Evolutionary conservation across 2,113 vertebrate species (phyloP).

Genomic region (Halichoeres trimaculatus): DNA sequence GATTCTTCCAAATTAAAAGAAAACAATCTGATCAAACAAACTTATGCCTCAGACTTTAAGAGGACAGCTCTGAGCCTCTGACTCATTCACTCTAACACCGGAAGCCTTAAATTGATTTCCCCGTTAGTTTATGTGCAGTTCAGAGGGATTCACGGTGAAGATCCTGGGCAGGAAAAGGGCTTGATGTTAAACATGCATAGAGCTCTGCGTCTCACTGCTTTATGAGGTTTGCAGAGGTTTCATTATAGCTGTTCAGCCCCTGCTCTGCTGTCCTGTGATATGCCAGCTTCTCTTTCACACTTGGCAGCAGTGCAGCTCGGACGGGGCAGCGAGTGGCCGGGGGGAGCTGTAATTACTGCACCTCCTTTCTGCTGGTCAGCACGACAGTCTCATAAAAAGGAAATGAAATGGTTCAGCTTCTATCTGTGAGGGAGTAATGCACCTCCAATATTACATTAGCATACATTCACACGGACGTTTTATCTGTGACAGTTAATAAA

Average conservation of each 20-base stretch:
- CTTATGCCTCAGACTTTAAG: not conserved
- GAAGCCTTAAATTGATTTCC: conserved; percentile 54
- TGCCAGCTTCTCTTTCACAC: conserved; percentile 53
- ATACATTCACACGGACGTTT: conserved; percentile 64
- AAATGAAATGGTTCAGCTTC: conserved; percentile 67
- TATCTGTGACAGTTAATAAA: conserved; percentile 58
- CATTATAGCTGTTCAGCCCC: conserved; percentile 49
- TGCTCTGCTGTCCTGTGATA: conserved; percentile 40
- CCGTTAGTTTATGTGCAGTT: conserved; percentile 43
- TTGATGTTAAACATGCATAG: conserved; percentile 41
- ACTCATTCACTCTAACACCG: conserved; percentile 13
- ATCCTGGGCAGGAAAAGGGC: conserved; percentile 23
- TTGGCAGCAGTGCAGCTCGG: conserved; percentile 52
- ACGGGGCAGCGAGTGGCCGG: conserved; percentile 34
- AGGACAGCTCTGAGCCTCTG: conserved; percentile 2
- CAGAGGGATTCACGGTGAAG: conserved; percentile 36
- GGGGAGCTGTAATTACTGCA: conserved; percentile 62
- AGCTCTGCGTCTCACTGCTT: conserved; percentile 18
- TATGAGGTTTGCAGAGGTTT: conserved; percentile 56
- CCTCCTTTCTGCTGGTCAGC: conserved; percentile 75
- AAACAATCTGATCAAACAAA: not conserved
- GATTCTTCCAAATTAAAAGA: too few relatives aligned
- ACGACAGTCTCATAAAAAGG: conserved; percentile 66
- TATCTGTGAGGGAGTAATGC: conserved; percentile 62
- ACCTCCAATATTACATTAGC: conserved; percentile 66